These are phyloP conservation scores for Plecotus auritus DNA, from an alignment of 2,113 vertebrate species.

Conservation along the genomic window DNA sequence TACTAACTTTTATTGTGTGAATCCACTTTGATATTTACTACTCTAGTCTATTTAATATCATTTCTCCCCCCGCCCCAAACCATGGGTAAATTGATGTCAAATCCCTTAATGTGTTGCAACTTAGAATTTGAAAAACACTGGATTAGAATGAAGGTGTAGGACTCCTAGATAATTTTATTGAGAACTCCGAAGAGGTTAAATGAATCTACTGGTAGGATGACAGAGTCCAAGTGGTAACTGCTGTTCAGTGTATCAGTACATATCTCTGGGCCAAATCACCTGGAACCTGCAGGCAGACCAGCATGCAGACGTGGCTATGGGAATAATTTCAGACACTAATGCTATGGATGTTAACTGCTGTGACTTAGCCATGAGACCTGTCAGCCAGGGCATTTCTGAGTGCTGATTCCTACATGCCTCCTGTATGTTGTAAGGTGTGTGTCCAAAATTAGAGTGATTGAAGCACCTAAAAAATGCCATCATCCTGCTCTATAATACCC, in stretches of 20 bases:
- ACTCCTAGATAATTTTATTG: background rate
- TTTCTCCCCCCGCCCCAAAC: background rate
- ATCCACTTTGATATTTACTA: background rate
- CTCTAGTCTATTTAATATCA: background rate
- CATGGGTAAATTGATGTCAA: background rate
- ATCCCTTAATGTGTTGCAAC: background rate
- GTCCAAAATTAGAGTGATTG: conserved; percentile 58
- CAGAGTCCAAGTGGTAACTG: background rate
- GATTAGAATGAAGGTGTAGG: background rate
- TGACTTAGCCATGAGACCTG: conserved; percentile 54
- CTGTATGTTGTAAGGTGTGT: conserved; percentile 59
- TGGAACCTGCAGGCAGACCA: background rate
- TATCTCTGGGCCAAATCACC: background rate
- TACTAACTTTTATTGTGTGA: background rate
- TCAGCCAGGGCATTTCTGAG: conserved; percentile 53
- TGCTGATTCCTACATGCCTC: conserved; percentile 47
- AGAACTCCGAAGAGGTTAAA: background rate
- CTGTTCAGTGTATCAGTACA: background rate
- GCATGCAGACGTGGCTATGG: background rate
- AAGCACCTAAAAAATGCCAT: conserved; percentile 12
- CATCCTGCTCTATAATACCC: conserved; percentile 6
- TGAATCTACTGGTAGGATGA: background rate
- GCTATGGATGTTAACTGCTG: background rate
- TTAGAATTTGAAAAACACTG: background rate
- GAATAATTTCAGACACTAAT: background rate